A percentile compares a stretch with the other conserved stretches of the same genome.
Evolutionary conservation across 2,888 invertebrate genomes (phyloP).

Genomic region (Nephrocerus scutellatus): DNA sequence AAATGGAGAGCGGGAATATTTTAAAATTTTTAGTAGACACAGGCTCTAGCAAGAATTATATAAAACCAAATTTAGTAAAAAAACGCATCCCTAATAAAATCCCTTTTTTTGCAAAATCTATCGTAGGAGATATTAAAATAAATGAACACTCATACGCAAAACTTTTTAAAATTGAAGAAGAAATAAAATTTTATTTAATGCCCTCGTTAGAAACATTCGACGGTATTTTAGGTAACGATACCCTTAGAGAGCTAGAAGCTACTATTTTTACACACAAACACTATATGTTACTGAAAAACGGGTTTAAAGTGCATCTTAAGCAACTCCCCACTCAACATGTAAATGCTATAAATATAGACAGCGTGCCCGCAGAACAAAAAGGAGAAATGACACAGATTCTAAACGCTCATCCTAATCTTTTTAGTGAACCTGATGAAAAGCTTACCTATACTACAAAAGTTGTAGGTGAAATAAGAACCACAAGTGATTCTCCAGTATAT

Average conservation of each 20-base stretch:
- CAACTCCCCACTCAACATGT: conserved; percentile 3
- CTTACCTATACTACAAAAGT: too few species aligned
- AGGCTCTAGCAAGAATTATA: too few species aligned
- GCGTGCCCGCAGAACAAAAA: too few species aligned
- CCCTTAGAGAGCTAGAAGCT: conserved; percentile 1
- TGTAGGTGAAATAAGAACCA: conserved; percentile 7
- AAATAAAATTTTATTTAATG: conserved; percentile 4
- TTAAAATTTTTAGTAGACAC: conserved; percentile 10
- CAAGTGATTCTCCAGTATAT: background rate
- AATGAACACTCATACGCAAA: conserved; percentile 9
- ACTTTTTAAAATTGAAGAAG: conserved; percentile 10
- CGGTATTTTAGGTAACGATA: conserved; percentile 6
- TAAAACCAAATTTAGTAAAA: conserved; percentile 8
- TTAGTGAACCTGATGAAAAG: conserved; percentile 5
- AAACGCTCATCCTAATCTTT: background rate
- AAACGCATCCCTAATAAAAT: conserved; percentile 10
- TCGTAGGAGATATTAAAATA: conserved; percentile 9
- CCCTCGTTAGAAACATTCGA: conserved; percentile 7
- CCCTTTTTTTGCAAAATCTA: conserved; percentile 9
- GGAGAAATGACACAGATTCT: background rate
- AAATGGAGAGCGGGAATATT: conserved; percentile 6
- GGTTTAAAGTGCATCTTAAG: background rate
- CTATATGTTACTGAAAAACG: background rate
- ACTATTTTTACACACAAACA: background rate
- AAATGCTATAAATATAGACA: conserved; percentile 3